Base-by-base conservation (phyloP, 2,888 invertebrate genomes). In the Eristalis tenax region DNA sequence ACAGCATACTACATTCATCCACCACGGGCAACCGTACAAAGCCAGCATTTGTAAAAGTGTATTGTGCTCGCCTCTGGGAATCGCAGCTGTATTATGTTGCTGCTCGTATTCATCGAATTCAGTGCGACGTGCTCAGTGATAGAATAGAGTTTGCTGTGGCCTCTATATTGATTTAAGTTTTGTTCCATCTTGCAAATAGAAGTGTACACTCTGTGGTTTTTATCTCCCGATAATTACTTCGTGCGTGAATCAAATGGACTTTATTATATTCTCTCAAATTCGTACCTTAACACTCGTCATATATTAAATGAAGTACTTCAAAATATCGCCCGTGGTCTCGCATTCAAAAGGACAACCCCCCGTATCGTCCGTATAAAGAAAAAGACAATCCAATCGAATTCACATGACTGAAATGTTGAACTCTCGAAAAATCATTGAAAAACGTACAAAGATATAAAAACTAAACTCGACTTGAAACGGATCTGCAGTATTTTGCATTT, bases 61-160 rank as follows among this genome's bases (percentile, higher is more conserved):
- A 28, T 32, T 38, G 66, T 66, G 1, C 8, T 26, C 71, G 43
- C 61, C 32, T n/a, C 4, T n/a, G 13, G 5, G 15, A 28, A 32
- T 63, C 32, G 61, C 23, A 28, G 61, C 61, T 63, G 61, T 28
- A 8, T 28, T 5, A 5, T 8, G 28, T 26, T 13, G 15, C 28
- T 57, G 18, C 11, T 23, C 59, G 23, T 15, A n/a, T 15, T n/a
- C 15, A 38, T 8, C 18, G 50, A 6, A 18, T 50, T 71, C 76
- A 85, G 84, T 85, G 66, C 71, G 76, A 76, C 76, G 75, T 85
- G 68, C 80, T 80, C 84, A 77, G 66, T 76, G 22, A 35, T 18
- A 71, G 69, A 61, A 73, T 76, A 61, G 73, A 43, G 76, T 85
- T 71, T 80, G 32, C 57, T 61, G 80, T 80, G 57, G 43, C 70